Evolutionary conservation across 2,797 vertebrate species (phyloP), one percentile per base, ranked within the genome.

Genomic region (Cryptoprocta ferox): DNA sequence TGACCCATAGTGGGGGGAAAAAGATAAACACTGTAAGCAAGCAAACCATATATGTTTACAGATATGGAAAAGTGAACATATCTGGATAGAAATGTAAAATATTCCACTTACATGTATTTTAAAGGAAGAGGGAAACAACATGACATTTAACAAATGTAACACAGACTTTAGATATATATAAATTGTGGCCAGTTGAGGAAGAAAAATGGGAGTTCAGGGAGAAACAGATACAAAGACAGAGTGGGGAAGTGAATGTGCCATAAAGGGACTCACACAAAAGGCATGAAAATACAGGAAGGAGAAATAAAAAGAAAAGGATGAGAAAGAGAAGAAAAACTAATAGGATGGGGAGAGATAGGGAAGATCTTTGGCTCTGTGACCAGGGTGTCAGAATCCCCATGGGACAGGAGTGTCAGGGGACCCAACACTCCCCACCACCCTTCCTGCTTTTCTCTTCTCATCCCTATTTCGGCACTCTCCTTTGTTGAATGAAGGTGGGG

Each of bases 21-120:
- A 30, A 15, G 68, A 76, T 1, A 70, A 68, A 86, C 28, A 89
- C 24, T 28, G 19, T 28, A 86, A 59, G 35, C 37, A 78, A 71
- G 71, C 26, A 83, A 93, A 96, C 91, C 18, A 95, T 45, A 53
- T 93, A 79, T 71, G 16, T 84, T 70, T 96, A 68, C 19, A 90
- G 35, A 76, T 56, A 61, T n/a, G 3, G 61, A 80, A 48, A 84
- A 93, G 3, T 91, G 66, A 91, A 90, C 19, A 30, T 48, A 84
- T 59, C 39, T 91, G 13, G 50, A 87, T 71, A 91, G 50, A 94
- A 88, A 76, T 70, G 13, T n/a, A 65, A 80, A 45, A 35, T 37
- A 85, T 75, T 32, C 24, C 19, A 90, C 56, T 21, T 45, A 42
- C 10, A 61, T 32, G 16, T n/a, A 53, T 73, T 90, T 97, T 45